These are phyloP conservation scores for Brachionus sp. DNA, from an alignment of 1,140 invertebrate genomes.

Conservation along the genomic window DNA sequence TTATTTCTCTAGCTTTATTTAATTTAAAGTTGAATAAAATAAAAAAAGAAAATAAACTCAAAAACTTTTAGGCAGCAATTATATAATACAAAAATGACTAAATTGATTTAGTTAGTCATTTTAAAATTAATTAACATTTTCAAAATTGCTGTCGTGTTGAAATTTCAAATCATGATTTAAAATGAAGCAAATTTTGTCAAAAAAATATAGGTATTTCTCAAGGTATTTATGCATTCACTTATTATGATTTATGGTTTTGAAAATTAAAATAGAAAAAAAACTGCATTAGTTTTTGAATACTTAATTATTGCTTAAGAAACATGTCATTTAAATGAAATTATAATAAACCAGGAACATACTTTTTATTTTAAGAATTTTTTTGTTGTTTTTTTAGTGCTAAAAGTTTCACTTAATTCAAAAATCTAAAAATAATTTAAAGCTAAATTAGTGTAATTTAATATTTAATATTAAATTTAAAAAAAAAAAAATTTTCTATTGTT, in stretches of 20 bases:
- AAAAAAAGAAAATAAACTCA: neutral
- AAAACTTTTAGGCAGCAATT: neutral
- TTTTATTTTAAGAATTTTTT: too few relatives aligned
- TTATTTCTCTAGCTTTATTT: neutral
- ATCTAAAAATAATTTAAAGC: too few relatives aligned
- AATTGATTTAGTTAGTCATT: neutral
- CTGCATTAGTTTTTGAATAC: neutral
- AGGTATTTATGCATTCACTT: neutral
- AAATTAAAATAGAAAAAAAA: neutral
- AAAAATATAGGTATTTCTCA: neutral
- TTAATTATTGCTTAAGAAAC: too few relatives aligned
- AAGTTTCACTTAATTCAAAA: too few relatives aligned
- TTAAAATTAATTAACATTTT: neutral
- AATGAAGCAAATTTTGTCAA: neutral
- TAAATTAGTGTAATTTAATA: too few relatives aligned
- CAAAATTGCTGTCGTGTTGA: neutral
- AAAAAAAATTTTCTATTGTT: too few relatives aligned
- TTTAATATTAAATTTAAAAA: too few relatives aligned
- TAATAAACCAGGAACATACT: neutral
- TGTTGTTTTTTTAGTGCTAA: too few relatives aligned
- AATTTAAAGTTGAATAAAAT: too few relatives aligned
- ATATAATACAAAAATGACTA: neutral
- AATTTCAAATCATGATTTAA: neutral
- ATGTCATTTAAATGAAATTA: neutral
- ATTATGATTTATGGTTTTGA: neutral